Evolutionary conservation across 2,113 vertebrate species (phyloP), one percentile per base, ranked within the genome.

Genomic region (Psammodynastes pulverulentus): DNA sequence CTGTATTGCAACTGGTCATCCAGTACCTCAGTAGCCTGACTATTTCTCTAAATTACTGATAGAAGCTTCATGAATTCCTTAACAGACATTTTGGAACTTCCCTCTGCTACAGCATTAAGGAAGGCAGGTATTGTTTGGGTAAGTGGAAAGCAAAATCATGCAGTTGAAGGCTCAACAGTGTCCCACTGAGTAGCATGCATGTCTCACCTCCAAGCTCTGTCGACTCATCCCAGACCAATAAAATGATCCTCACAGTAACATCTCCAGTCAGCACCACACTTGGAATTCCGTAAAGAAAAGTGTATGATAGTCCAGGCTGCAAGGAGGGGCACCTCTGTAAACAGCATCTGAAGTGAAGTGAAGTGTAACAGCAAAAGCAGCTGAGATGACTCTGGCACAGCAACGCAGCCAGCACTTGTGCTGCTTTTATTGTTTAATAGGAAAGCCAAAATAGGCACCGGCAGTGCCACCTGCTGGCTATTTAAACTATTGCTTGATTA

Each of bases 381-480:
- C 53, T 85, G 79, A 92, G 87, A 92, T 9, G 91, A 85, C 91
- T 92, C 67, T 62, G 72, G 52, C 88, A 89, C 91, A 89, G 91
- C 48, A 89, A 62, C 85, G 72, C 87, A 58, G 91, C 79, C 53
- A 48, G 45, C 79, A 86, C 88, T 91, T 48, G 84, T 91, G 90
- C 51, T 89, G 87, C 91, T 92, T 89, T 88, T 92, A 85, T 86
- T 92, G 91, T 89, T 58, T 48, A 85, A 62, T 19, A 62, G 88
- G 85, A 56, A 48, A 58, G 45, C 53, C 23, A 43, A 86, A 92
- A 15, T 26, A 23, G 91, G 24, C 72, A 62, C 53, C 21, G 19
- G 34, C 79, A 92, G 53, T 49, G 88, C 91, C 91, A 92, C 46
- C 91, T 92, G 91, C 91, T 92, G 91, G 91, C 58, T 86, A 43